Base-by-base conservation (phyloP, 2,113 vertebrate genomes). In the Anguilla japonica region DNA sequence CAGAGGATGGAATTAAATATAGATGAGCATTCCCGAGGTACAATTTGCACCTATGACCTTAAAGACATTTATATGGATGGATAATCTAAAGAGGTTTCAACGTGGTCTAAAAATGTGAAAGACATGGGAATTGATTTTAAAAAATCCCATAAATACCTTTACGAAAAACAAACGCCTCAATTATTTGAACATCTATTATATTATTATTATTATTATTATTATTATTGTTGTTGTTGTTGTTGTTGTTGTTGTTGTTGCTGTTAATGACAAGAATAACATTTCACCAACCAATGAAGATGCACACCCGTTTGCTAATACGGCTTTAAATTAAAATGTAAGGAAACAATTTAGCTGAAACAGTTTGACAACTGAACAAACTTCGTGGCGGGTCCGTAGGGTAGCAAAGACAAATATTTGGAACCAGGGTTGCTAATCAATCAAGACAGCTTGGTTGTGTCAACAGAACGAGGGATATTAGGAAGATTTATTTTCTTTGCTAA, bases 291-390 rank as follows among this genome's bases (percentile, higher is more conserved):
- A 53, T 53, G 50, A 1, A 53, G 50, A 53, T 53, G 8, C 50
- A 53, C 50, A 53, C 13, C 50, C 50, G 50, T 53, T 53, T 14
- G 50, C 50, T 53, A 53, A 53, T 13, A 53, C 7, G 50, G 50
- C 29, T 92, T 91, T 90, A 92, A 94, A 93, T 43, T 0, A 88
- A 91, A 93, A 90, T 91, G 80, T 85, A 86, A 56, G 86, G 89
- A 91, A 91, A 92, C 89, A 88, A 88, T 60, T 83, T 87, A 85
- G 81, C 82, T 90, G 87, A 91, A 79, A 85, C 89, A 57, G 39
- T 82, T 26, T 41, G 92, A 89, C 93, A 95, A 94, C 94, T 95
- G 94, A 26, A 88, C 90, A 85, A 87, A 93, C 81, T 22, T 83
- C 84, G 83, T 84, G 82, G 82, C 60, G 84, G 71, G 9, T 88